Conservation (phyloP, 1,140 invertebrate genomes). For the Neodiprion fabricii region DNA sequence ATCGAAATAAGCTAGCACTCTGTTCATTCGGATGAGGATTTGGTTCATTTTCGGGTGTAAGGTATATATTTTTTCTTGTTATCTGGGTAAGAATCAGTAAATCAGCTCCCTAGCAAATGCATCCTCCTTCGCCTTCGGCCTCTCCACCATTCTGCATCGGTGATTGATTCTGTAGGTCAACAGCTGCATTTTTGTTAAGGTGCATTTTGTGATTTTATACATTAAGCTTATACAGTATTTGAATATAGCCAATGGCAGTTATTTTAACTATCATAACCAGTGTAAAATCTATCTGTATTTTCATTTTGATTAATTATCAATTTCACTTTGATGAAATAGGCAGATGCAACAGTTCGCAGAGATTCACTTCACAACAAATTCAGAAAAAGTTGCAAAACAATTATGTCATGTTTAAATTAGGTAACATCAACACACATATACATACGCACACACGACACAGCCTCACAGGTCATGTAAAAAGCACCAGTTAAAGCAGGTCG, state of each 20-base stretch:
- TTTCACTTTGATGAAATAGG: too few species aligned
- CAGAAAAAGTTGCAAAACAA: too few species aligned
- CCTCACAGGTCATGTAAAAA: too few species aligned
- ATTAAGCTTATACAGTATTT: neutral
- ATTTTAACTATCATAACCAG: too few species aligned
- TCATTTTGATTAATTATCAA: too few species aligned
- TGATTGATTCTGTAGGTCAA: conserved; percentile 79
- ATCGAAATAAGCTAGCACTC: conserved; percentile 34
- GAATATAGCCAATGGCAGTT: neutral
- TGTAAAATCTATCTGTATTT: too few species aligned
- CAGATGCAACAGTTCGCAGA: too few species aligned
- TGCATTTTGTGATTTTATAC: conserved; percentile 27
- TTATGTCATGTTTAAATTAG: too few species aligned
- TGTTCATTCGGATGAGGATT: conserved; percentile 34
- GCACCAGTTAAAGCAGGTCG: too few species aligned
- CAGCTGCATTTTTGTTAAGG: conserved; percentile 69
- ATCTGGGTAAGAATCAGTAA: neutral
- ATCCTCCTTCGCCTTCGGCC: conserved; percentile 78
- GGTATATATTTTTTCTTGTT: conserved; percentile 16
- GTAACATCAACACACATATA: too few species aligned
- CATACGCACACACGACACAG: too few species aligned
- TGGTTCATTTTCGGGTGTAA: conserved; percentile 24
- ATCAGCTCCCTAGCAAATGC: conserved; percentile 72
- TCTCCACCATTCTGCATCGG: conserved; percentile 73
- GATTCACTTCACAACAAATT: too few species aligned